Evolutionary conservation across 2,113 vertebrate genomes (phyloP).

Genomic region (Glaucidium brasilianum): DNA sequence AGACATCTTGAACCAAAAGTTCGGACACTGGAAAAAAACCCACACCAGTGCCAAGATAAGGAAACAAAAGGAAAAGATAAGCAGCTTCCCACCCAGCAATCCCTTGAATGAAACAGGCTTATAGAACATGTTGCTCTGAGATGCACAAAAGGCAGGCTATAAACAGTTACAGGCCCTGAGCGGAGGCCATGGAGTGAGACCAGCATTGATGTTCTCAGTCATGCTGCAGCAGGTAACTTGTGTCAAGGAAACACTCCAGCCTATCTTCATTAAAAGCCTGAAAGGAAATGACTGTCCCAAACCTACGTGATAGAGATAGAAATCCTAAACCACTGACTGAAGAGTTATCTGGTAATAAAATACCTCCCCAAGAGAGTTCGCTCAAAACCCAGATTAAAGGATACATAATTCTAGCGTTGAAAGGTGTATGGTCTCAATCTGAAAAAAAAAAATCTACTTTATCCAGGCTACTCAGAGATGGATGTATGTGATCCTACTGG

Average conservation of each 20-base stretch:
- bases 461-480: not conserved
- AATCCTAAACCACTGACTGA: not conserved
- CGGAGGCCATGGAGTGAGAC: not conserved
- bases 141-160: not conserved
- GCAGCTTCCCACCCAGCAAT: not conserved
- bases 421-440: not conserved
- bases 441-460: not conserved
- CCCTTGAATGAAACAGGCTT: not conserved
- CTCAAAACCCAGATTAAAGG: not conserved
- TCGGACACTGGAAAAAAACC: not conserved
- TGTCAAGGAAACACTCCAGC: not conserved
- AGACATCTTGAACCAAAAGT: not conserved
- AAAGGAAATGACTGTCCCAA: not conserved
- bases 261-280: not conserved
- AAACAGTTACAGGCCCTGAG: not conserved
- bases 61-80: not conserved
- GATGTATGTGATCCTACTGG: not conserved
- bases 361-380: not conserved
- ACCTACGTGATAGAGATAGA: not conserved
- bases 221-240: not conserved
- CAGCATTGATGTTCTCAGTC: not conserved
- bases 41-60: not conserved
- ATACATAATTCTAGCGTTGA: not conserved
- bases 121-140: not conserved
- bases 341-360: not conserved